Evolutionary conservation across 2,888 invertebrate species (phyloP), one percentile per base, ranked within the genome.

Genomic region (Phaonia tiefii): DNA sequence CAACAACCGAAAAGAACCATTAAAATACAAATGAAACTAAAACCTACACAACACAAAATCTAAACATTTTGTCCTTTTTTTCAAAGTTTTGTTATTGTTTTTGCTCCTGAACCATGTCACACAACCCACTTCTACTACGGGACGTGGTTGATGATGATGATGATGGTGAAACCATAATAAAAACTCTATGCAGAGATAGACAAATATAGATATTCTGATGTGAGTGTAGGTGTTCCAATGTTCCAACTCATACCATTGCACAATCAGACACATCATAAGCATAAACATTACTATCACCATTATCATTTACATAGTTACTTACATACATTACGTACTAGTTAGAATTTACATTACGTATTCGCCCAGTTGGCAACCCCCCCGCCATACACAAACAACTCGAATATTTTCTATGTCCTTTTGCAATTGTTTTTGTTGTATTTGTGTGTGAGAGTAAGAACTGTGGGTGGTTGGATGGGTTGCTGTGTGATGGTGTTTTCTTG

Each of bases 271-370:
- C 82, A 82, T 82, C 82, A 76, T 82, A 79, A 82, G 75, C 72
- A 82, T 79, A 66, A 82, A 73, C 82, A 82, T 82, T 79, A 82
- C 79, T 66, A 79, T 75, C 82, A 73, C 79, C 81, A 82, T 82
- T 76, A 79, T 73, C 49, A 76, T 82, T 63, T 76, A 75, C 63
- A 39, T 67, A 75, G 17, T 46, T 46, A 63, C 15, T 15, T 26
- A 44, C 66, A 46, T 37, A 17, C 63, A 20, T 20, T 22, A 46
- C 58, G 42, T 22, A 63, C 66, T 54, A 56, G 58, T n/a, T 31
- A 31, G 31, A 31, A 31, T 5, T 31, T 31, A 31, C 31, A 8
- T 31, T 31, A 31, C 31, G 31, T 31, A 31, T 46, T 65, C 63
- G 66, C 72, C 72, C 54, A 44, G 20, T 60, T 46, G 8, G 46